These are phyloP conservation scores for Bombyx mandarina DNA, from an alignment of 1,140 invertebrate genomes.

Conservation along the genomic window DNA sequence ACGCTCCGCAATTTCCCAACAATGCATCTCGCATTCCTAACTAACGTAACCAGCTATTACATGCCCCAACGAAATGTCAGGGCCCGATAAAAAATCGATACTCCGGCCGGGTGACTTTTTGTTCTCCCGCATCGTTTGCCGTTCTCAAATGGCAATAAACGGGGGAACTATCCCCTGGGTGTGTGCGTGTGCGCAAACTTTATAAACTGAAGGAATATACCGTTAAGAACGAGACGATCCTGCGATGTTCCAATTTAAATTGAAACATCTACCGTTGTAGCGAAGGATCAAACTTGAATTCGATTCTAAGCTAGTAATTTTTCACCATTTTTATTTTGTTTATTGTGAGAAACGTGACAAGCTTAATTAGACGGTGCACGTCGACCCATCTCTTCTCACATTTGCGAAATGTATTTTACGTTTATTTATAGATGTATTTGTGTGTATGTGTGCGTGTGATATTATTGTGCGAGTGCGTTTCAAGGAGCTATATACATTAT, in stretches of 20 bases:
- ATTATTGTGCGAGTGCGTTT: constrained; percentile 6
- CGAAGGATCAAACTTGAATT: too few species aligned
- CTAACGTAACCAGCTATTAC: constrained; percentile 12
- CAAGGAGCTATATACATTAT: constrained; percentile 56
- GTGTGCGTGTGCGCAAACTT: constrained; percentile 36
- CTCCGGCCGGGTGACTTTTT: constrained; percentile 23
- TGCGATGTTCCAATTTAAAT: neutral
- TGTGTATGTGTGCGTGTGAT: constrained; percentile 23
- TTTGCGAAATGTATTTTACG: constrained; percentile 17
- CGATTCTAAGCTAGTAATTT: too few species aligned
- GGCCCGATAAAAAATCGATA: constrained; percentile 36
- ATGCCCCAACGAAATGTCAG: constrained; percentile 29
- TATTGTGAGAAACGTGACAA: constrained; percentile 1
- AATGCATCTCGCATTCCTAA: constrained; percentile 11
- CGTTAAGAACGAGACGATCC: constrained; percentile 42
- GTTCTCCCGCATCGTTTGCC: constrained; percentile 29
- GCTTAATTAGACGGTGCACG: constrained; percentile 27
- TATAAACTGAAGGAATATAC: constrained; percentile 38
- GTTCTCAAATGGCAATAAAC: constrained; percentile 22
- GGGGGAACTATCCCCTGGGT: constrained; percentile 28
- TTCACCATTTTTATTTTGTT: too few species aligned
- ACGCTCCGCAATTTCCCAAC: constrained; percentile 16
- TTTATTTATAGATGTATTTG: constrained; percentile 28
- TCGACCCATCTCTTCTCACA: constrained; percentile 14
- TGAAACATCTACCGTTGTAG: too few species aligned